Evolutionary conservation across 2,888 invertebrate genomes (phyloP).

Genomic region (Nemoura dubitans): DNA sequence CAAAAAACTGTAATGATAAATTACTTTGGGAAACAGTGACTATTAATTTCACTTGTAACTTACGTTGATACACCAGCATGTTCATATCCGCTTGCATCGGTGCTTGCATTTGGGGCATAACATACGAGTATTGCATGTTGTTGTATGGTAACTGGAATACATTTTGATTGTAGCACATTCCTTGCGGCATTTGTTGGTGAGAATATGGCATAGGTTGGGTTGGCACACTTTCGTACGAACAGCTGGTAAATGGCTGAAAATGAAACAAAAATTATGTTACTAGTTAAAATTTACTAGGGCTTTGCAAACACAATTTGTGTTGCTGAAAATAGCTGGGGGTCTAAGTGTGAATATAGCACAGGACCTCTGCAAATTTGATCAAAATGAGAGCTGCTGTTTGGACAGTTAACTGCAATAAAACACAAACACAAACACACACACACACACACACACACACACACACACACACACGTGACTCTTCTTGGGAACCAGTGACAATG

Average conservation of each 20-base stretch:
- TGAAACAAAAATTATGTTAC: not conserved
- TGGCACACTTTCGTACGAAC: constrained; percentile 21
- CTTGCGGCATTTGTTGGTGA: not conserved
- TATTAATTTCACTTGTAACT: not conserved
- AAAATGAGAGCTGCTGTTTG: too few species aligned
- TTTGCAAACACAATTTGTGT: too few species aligned
- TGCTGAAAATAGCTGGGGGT: too few species aligned
- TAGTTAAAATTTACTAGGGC: not conserved
- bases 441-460: too few species aligned
- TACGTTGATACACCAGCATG: not conserved
- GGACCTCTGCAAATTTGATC: too few species aligned
- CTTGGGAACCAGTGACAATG: too few species aligned
- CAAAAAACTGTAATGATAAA: too few species aligned
- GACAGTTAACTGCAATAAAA: too few species aligned
- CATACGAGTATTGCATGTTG: not conserved
- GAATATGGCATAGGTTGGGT: not conserved
- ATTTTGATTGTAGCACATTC: not conserved
- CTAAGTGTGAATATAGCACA: too few species aligned
- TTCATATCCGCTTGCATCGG: not conserved
- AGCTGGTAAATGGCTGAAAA: constrained; percentile 21
- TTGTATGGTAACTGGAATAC: not conserved
- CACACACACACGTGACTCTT: too few species aligned
- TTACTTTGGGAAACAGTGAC: too few species aligned
- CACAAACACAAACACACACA: too few species aligned
- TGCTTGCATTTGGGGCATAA: not conserved